A percentile compares a stretch with the other conserved stretches of the same genome.
These are phyloP conservation scores for Baronia brevicornis DNA, from an alignment of 2,888 invertebrate genomes.

Conservation along the genomic window DNA sequence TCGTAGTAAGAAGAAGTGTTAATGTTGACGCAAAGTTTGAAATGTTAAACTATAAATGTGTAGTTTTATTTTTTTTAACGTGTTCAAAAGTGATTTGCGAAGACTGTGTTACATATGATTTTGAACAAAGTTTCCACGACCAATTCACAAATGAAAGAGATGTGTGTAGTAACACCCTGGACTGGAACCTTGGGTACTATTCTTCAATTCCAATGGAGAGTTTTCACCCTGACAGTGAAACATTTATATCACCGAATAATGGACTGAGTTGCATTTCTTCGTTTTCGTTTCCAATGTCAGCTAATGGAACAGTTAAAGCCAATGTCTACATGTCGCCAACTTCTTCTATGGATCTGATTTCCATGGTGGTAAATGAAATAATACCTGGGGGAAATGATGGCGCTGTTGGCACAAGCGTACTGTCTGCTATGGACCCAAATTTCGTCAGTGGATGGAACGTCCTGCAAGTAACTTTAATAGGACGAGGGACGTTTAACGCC, in stretches of 20 bases:
- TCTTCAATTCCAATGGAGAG: conserved; percentile 20
- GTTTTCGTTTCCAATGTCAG: conserved; percentile 27
- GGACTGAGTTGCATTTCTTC: conserved; percentile 26
- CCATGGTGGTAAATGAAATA: conserved; percentile 31
- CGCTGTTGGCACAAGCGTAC: conserved; percentile 19
- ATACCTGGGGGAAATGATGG: conserved; percentile 18
- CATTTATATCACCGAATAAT: conserved; percentile 27
- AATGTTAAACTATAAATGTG: conserved; percentile 15
- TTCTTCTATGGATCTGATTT: conserved; percentile 25
- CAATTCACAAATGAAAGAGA: conserved; percentile 27
- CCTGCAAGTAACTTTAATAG: conserved; percentile 16
- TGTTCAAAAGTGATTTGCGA: conserved; percentile 27
- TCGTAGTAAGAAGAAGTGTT: conserved; percentile 22
- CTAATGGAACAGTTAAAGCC: conserved; percentile 35
- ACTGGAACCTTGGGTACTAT: conserved; percentile 33
- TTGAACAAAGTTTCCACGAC: conserved; percentile 31
- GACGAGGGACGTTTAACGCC: conserved; percentile 18
- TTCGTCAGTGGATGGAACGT: conserved; percentile 24
- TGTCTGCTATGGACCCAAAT: conserved; percentile 14
- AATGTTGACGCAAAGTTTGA: conserved; percentile 10
- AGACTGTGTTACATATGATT: conserved; percentile 35
- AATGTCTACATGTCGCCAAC: conserved; percentile 31
- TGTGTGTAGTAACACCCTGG: conserved; percentile 21
- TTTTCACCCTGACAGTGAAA: conserved; percentile 25
- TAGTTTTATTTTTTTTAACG: conserved; percentile 11